A percentile compares a stretch with the other conserved stretches of the same genome.
Conservation (phyloP, 2,113 vertebrate genomes). For the Mormoops blainvillei region DNA sequence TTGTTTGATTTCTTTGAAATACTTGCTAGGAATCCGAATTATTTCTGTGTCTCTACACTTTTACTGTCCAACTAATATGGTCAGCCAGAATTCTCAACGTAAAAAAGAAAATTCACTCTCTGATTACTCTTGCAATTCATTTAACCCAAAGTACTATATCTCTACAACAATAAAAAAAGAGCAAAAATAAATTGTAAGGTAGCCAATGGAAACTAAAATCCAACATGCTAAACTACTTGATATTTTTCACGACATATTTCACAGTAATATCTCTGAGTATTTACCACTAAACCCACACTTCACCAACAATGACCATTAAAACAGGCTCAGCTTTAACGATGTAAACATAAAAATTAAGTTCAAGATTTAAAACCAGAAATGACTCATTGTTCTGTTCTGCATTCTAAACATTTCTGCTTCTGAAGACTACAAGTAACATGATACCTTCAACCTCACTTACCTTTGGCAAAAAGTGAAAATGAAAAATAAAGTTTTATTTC, state of each 20-base stretch:
- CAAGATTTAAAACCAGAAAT: neutral
- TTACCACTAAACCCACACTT: neutral
- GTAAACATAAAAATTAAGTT: neutral
- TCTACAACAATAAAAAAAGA: neutral
- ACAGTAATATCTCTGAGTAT: neutral
- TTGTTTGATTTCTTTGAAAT: neutral
- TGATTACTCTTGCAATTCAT: neutral
- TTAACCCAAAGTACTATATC: neutral
- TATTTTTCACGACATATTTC: neutral
- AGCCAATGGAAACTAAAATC: neutral
- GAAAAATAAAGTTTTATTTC: neutral
- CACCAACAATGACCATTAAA: neutral
- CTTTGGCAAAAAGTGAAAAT: neutral
- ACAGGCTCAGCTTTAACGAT: neutral
- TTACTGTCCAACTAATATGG: neutral
- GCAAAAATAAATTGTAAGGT: neutral
- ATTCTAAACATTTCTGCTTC: neutral
- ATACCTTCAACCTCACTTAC: accelerated
- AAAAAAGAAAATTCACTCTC: neutral
- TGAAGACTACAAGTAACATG: neutral
- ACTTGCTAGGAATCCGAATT: neutral
- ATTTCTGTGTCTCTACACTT: neutral
- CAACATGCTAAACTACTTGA: neutral
- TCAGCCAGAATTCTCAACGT: neutral
- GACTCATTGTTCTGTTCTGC: neutral